Base-by-base conservation (phyloP, 2,797 vertebrate genomes). In the Crocidura indochinensis region DNA sequence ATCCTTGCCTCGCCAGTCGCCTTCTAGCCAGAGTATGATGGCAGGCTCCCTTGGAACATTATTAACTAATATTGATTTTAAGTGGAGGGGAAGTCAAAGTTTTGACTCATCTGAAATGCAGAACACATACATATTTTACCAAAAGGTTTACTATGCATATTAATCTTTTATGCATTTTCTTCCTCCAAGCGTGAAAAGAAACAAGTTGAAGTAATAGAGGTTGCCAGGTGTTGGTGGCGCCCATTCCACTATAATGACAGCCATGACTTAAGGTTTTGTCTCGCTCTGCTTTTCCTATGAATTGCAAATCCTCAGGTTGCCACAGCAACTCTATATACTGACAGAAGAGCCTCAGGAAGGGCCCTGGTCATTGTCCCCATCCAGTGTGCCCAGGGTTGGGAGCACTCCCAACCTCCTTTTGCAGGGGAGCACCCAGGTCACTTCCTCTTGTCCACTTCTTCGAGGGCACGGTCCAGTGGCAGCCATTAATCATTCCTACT, bases 401-500 rank as follows among this genome's bases (percentile, higher is more conserved):
- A 96, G 94, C 92, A 3, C 96, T 96, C 88, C 56, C 31, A 94
- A 90, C 92, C 96, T 97, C 96, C 96, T 0, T 74, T 82, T 91
- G 96, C 95, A 90, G 1, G 29, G 96, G 95, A 53, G 91, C 96
- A 95, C 86, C 4, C 64, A 91, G 89, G 95, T 92, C 95, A 26
- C 56, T 20, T 93, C 92, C 95, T 96, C 94, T 86, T 75, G 15
- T 82, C 82, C 94, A 87, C 94, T 76, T 93, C 93, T 94, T 97
- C 96, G 51, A 92, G 96, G 44, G 96, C 97, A 69, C 95, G 95
- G 97, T 97, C 98, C 97, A 88, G 96, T 96, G 38, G 51, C 95
- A 88, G 97, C 27, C 74, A 98, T 98, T 98, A 97, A 98, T 98
- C 98, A 98, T 98, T 95, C 95, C 95, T 68, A 96, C 97, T 97